Base-by-base conservation (phyloP, 2,797 vertebrate genomes). In the Lagorchestes hirsutus region DNA sequence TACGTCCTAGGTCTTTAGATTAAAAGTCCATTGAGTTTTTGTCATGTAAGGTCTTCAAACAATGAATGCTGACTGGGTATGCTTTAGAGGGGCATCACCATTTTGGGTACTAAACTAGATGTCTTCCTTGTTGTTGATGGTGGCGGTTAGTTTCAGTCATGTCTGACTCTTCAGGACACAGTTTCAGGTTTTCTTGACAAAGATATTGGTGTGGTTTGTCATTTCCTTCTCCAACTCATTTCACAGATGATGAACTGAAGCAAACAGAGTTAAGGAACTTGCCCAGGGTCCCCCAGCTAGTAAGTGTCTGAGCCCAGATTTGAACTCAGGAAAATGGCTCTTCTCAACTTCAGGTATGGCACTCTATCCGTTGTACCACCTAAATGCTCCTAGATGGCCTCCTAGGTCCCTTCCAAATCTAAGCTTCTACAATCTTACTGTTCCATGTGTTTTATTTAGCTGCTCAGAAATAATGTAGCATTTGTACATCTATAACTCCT, bases 401-500 rank as follows among this genome's bases (percentile, higher is more conserved):
- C 18, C n/a, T 82, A 24, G 5, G 40, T 82, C 40, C 2, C 22
- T 82, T 82, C 18, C n/a, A 82, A 46, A 40, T 24, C n/a, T 82
- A 82, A 11, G 18, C 40, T 46, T 40, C 74, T 82, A 82, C 22
- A 82, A 10, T 46, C 22, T 82, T 46, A 82, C n/a, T 46, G 29
- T 9, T 9, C 16, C 16, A n/a, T 74, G 34, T 95, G 92, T 40
- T 94, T n/a, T 95, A 29, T 56, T 59, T 93, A 67, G 87, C 31
- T 95, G 18, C 29, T 82, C 90, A 91, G 24, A 92, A 18, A 11
- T 90, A 96, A 57, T 4, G 5, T 94, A 34, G 92, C 46, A 62
- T 95, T 95, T 95, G 57, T 22, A 54, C 55, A 92, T 16, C n/a
- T 90, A 34, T n/a, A 58, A 22, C 91, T 14, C 40, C 54, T 96